Conservation (phyloP, 1,140 invertebrate genomes). For the Lysiphlebus fabarum region DNA sequence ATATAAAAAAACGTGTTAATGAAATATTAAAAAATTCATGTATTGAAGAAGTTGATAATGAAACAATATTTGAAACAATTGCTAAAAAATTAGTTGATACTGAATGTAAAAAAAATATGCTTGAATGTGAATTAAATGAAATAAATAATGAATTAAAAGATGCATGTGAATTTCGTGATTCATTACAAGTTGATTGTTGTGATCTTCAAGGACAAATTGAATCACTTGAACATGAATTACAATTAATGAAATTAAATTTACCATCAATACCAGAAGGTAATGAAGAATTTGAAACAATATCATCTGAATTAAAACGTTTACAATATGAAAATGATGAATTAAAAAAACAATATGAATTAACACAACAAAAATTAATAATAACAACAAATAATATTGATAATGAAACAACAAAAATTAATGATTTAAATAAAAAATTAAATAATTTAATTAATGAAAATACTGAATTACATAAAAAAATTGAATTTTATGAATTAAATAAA, state of each 20-base stretch:
- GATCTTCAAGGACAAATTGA: conserved; percentile 48
- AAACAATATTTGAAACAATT: conserved; percentile 42
- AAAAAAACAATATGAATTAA: conserved; percentile 37
- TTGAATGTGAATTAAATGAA: conserved; percentile 47
- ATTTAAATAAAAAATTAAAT: conserved; percentile 32
- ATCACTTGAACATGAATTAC: conserved; percentile 40
- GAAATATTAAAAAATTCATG: conserved; percentile 40
- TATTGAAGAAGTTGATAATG: conserved; percentile 30
- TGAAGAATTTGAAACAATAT: conserved; percentile 47
- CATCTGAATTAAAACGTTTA: conserved; percentile 44
- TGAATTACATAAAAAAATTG: conserved; percentile 35
- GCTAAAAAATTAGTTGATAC: conserved; percentile 43
- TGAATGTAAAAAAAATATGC: conserved; percentile 47
- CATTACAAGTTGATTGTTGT: conserved; percentile 45
- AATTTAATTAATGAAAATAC: conserved; percentile 39
- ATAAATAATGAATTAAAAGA: conserved; percentile 44
- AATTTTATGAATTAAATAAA: conserved; percentile 30
- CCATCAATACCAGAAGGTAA: conserved; percentile 50
- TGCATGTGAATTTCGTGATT: conserved; percentile 38
- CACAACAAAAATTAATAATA: conserved; percentile 29
- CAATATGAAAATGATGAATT: conserved; percentile 54
- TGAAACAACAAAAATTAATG: conserved; percentile 31
- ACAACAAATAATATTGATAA: conserved; percentile 33
- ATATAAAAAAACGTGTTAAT: conserved; percentile 26
- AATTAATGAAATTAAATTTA: conserved; percentile 43